Evolutionary conservation across 2,113 vertebrate genomes (phyloP).

Genomic region (Pheucticus melanocephalus): DNA sequence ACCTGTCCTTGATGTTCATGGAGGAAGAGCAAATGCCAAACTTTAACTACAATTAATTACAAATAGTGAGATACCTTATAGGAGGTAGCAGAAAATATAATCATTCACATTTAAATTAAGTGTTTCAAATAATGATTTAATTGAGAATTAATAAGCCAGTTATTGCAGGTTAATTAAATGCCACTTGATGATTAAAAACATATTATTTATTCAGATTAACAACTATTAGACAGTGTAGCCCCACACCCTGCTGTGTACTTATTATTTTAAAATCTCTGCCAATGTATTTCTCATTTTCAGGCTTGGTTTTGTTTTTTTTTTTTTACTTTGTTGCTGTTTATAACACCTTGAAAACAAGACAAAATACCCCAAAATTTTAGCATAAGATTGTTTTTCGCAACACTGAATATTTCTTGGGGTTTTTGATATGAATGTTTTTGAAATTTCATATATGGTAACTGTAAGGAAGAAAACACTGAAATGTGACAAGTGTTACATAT

Average conservation of each 20-base stretch:
- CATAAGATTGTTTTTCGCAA: not conserved
- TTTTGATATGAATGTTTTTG: not conserved
- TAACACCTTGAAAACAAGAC: not conserved
- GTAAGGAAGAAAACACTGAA: not conserved
- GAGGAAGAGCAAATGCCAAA: slow-evolving; percentile 18
- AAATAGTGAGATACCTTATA: slow-evolving; percentile 14
- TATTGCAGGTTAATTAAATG: slow-evolving; percentile 74
- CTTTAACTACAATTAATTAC: slow-evolving; percentile 30
- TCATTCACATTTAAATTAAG: slow-evolving; percentile 56
- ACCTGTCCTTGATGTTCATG: not conserved
- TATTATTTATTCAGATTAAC: slow-evolving; percentile 77
- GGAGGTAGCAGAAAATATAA: slow-evolving; percentile 33
- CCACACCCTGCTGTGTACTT: slow-evolving; percentile 43
- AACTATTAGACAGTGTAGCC: slow-evolving; percentile 47
- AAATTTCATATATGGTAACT: not conserved
- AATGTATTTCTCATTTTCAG: slow-evolving; percentile 45
- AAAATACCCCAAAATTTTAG: not conserved
- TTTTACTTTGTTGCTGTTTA: not conserved
- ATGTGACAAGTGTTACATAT: not conserved
- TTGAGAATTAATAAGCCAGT: slow-evolving; percentile 68
- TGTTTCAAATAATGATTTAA: slow-evolving; percentile 68
- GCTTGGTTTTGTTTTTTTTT: not conserved
- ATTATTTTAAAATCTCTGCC: slow-evolving; percentile 41
- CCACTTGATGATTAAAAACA: slow-evolving; percentile 70
- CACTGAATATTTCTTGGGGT: not conserved